Conservation (phyloP, 2,888 invertebrate genomes). For the Phymatocera aterrima region DNA sequence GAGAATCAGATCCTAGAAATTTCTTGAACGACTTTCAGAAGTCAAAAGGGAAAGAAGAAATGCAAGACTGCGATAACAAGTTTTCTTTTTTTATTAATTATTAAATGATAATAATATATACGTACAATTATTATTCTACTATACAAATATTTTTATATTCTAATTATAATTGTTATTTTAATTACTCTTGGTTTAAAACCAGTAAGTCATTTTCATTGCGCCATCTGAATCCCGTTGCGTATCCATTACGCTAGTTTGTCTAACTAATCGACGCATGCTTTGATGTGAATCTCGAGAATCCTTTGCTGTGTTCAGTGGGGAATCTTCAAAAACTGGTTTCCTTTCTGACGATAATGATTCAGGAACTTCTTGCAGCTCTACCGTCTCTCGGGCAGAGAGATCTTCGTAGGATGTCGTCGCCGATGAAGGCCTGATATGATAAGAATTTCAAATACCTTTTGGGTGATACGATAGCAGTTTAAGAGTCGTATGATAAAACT, state of each 20-base stretch:
- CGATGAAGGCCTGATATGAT: conserved; percentile 76
- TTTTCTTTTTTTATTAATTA: background rate
- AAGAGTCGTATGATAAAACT: no score
- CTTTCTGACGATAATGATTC: conserved; percentile 53
- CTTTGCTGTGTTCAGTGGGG: conserved; percentile 47
- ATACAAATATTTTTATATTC: conserved; percentile 16
- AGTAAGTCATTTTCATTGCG: conserved; percentile 90
- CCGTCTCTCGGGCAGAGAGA: conserved; percentile 78
- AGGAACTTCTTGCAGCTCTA: conserved; percentile 70
- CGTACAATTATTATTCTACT: conserved; percentile 19
- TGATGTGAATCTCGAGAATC: conserved; percentile 44
- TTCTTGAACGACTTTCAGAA: background rate
- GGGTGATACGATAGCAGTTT: background rate
- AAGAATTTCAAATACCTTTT: background rate
- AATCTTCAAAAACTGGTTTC: conserved; percentile 45
- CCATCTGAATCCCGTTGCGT: conserved; percentile 88
- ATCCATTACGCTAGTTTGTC: conserved; percentile 89
- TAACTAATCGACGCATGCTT: conserved; percentile 82
- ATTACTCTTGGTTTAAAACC: conserved; percentile 79
- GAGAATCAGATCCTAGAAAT: background rate
- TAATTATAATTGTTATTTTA: background rate
- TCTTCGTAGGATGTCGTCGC: conserved; percentile 84
- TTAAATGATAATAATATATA: no score
- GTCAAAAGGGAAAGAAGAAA: no score
- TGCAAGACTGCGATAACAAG: background rate